These are phyloP conservation scores for Xylota sylvarum DNA, from an alignment of 2,888 invertebrate species.

Conservation along the genomic window DNA sequence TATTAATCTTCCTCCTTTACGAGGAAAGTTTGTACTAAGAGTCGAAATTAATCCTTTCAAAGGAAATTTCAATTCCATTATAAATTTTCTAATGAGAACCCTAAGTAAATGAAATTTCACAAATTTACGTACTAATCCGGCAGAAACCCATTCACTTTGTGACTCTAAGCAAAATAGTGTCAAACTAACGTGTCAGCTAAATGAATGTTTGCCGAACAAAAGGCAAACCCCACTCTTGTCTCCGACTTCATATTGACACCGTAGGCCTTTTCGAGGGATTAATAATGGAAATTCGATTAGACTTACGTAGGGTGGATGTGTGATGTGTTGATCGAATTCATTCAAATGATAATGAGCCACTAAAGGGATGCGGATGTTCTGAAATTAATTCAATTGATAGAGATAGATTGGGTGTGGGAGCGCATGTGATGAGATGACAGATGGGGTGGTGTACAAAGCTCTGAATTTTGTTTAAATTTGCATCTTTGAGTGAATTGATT, in stretches of 20 bases:
- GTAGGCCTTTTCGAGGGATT: slow-evolving; percentile 24
- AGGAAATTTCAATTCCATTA: slow-evolving; percentile 30
- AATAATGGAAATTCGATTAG: slow-evolving; percentile 53
- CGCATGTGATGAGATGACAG: neutral
- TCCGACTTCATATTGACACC: too few species aligned
- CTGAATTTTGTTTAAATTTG: neutral
- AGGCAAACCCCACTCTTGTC: neutral
- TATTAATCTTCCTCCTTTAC: slow-evolving; percentile 20
- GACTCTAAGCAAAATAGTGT: slow-evolving; percentile 24
- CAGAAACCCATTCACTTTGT: slow-evolving; percentile 8
- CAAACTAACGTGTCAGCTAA: slow-evolving; percentile 35
- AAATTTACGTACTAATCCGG: slow-evolving; percentile 29
- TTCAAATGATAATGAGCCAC: slow-evolving; percentile 42
- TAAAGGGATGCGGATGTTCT: slow-evolving; percentile 16
- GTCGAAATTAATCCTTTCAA: slow-evolving; percentile 41
- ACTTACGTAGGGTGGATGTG: neutral
- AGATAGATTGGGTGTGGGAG: neutral
- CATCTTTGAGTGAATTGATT: neutral
- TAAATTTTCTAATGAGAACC: slow-evolving; percentile 39
- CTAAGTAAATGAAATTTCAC: slow-evolving; percentile 36
- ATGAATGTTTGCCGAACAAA: slow-evolving; percentile 31
- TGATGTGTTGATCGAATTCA: slow-evolving; percentile 29
- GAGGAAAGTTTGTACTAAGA: slow-evolving; percentile 5
- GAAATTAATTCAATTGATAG: slow-evolving; percentile 30
- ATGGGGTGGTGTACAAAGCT: neutral